Percentiles rank a stretch among this genome's conserved stretches.
phyloP scores from a whole-genome alignment of 2,888 invertebrate genomes.

The Polydesmus complanatus region DNA sequence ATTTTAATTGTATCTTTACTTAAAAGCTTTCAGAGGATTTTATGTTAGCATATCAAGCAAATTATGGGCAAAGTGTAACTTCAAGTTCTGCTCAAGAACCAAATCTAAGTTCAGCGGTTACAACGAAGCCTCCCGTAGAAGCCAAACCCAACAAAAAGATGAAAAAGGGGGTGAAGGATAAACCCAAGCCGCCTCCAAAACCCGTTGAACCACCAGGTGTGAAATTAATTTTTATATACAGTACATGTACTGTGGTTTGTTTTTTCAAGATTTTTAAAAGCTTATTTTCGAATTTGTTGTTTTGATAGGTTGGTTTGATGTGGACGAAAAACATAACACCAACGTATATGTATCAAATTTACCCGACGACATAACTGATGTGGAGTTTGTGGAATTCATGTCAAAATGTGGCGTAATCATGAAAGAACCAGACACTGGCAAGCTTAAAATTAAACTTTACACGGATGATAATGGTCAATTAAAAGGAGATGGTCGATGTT shows the following conservation, averaged over 20 bases:
- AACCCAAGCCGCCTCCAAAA: slow-evolving; percentile 25
- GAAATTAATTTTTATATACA: neutral
- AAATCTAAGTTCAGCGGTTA: slow-evolving; percentile 19
- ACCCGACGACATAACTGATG: slow-evolving; percentile 72
- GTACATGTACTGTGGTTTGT: neutral
- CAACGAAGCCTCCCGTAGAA: neutral
- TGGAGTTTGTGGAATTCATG: slow-evolving; percentile 83
- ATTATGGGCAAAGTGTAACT: slow-evolving; percentile 47
- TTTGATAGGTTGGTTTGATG: slow-evolving; percentile 71
- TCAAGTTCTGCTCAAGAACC: slow-evolving; percentile 20
- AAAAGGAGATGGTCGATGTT: slow-evolving; percentile 94
- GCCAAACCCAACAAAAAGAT: neutral
- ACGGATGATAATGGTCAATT: slow-evolving; percentile 60
- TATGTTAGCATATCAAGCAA: slow-evolving; percentile 89
- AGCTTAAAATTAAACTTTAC: slow-evolving; percentile 85
- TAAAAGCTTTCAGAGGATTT: slow-evolving; percentile 82
- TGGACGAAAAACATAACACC: slow-evolving; percentile 73
- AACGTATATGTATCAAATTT: slow-evolving; percentile 92
- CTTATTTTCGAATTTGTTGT: neutral
- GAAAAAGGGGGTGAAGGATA: slow-evolving; percentile 24
- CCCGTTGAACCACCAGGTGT: slow-evolving; percentile 20
- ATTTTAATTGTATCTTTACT: neutral
- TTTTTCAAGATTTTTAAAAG: neutral
- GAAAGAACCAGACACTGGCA: slow-evolving; percentile 62
- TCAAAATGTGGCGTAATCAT: slow-evolving; percentile 91